These are phyloP conservation scores for Trichopoda pennipes DNA, from an alignment of 2,888 invertebrate genomes.

Conservation along the genomic window DNA sequence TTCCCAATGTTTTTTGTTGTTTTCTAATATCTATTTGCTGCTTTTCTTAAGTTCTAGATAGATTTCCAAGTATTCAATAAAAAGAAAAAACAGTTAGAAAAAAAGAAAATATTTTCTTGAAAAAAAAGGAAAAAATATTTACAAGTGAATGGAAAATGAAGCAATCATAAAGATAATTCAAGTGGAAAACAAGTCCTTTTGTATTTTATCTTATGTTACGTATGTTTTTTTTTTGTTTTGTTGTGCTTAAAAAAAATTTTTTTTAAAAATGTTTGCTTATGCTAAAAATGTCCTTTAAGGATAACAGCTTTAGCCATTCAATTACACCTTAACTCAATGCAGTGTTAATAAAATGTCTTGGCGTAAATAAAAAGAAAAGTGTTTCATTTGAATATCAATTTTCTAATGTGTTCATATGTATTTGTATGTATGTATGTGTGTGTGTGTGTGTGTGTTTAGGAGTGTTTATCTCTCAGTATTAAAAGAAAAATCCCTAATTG, in stretches of 20 bases:
- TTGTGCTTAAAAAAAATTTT: constrained; percentile 6
- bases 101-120: background rate
- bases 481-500: constrained; percentile 35
- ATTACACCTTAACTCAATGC: constrained; percentile 40
- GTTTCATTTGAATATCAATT: constrained; percentile 43
- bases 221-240: constrained; percentile 17
- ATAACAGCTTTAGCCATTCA: constrained; percentile 46
- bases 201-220: constrained; percentile 36
- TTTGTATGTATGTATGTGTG: background rate
- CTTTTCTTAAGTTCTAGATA: constrained; percentile 21
- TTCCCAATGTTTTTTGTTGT: background rate
- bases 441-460: background rate
- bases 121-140: constrained; percentile 1
- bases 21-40: background rate
- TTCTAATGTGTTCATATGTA: background rate
- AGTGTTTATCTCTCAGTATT: background rate
- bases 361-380: constrained; percentile 55
- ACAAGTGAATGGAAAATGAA: constrained; percentile 62
- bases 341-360: constrained; percentile 5
- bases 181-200: constrained; percentile 76
- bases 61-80: constrained; percentile 39
- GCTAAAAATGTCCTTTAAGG: constrained; percentile 35
- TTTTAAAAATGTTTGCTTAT: constrained; percentile 35
- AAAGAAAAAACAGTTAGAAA: constrained; percentile 40
- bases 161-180: constrained; percentile 74